Conservation (phyloP, 2,888 invertebrate species). For the Harpagoxenus sublaevis region DNA sequence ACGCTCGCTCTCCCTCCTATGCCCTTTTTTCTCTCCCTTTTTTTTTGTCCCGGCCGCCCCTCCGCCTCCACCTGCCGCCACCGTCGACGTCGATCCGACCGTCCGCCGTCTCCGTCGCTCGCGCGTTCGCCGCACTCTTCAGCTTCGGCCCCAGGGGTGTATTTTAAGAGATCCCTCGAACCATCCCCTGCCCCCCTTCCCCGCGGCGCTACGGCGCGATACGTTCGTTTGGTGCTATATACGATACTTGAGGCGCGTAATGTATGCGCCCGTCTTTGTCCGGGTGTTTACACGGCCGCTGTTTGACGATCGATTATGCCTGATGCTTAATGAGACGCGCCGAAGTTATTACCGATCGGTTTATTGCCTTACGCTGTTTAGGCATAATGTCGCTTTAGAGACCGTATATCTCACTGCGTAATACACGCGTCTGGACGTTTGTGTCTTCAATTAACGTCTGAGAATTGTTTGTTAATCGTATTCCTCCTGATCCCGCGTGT, state of each 20-base stretch:
- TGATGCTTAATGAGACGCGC: conserved; percentile 73
- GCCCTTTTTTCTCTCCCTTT: conserved; percentile 33
- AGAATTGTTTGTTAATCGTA: background rate
- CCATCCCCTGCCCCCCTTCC: conserved; percentile 46
- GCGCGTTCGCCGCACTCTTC: conserved; percentile 48
- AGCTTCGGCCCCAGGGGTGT: conserved; percentile 81
- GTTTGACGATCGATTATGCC: conserved; percentile 67
- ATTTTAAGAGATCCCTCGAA: conserved; percentile 79
- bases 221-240: conserved; percentile 62
- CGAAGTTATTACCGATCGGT: conserved; percentile 72
- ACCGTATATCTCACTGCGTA: background rate
- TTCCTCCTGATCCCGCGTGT: background rate
- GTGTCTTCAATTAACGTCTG: conserved; percentile 5
- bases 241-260: conserved; percentile 73
- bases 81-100: conserved; percentile 58
- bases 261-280: conserved; percentile 73
- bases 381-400: background rate
- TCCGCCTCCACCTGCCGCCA: conserved; percentile 37
- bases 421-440: background rate
- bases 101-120: conserved; percentile 58
- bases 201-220: conserved; percentile 65
- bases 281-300: conserved; percentile 72
- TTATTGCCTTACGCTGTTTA: conserved; percentile 53
- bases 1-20: conserved; percentile 35
- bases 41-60: conserved; percentile 44